These are phyloP conservation scores for Pipistrellus nathusii DNA, from an alignment of 2,797 vertebrate species.

Conservation along the genomic window DNA sequence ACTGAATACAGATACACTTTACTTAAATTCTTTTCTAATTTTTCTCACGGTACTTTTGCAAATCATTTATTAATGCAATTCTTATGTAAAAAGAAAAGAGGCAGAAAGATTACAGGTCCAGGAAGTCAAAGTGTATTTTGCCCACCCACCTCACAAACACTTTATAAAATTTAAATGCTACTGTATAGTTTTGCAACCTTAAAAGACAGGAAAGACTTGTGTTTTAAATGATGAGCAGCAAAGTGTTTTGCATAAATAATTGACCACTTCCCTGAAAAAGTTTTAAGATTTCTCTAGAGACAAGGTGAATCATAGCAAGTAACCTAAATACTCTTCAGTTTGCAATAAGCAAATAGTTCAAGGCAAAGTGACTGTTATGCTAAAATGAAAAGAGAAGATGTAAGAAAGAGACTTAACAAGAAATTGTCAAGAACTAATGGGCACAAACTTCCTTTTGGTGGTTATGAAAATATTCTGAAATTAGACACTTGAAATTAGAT, in stretches of 20 bases:
- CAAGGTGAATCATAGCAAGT: conserved; percentile 55
- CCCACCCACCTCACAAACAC: not conserved
- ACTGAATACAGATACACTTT: not conserved
- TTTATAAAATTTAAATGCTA: conserved; percentile 29
- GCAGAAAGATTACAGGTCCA: not conserved
- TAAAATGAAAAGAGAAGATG: conserved; percentile 14
- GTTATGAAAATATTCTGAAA: conserved; percentile 3
- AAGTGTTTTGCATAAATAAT: conserved; percentile 43
- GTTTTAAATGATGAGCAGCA: conserved; percentile 10
- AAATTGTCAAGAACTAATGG: not conserved
- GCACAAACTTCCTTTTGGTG: not conserved
- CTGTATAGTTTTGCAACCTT: not conserved
- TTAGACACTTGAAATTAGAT: conserved; percentile 20
- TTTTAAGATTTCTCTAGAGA: conserved; percentile 81
- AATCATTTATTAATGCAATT: conserved; percentile 47
- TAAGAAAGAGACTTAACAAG: not conserved
- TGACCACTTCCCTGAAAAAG: conserved; percentile 79
- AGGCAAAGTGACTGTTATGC: conserved; percentile 1
- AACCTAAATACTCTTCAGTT: conserved; percentile 43
- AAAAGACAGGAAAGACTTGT: not conserved
- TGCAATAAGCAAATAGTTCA: conserved; percentile 70
- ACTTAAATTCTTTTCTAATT: not conserved
- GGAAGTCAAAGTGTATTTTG: not conserved
- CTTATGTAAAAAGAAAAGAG: conserved; percentile 31
- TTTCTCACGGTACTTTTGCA: conserved; percentile 45